Evolutionary conservation across 2,797 vertebrate species (phyloP).

Genomic region (Spatula versicolor): DNA sequence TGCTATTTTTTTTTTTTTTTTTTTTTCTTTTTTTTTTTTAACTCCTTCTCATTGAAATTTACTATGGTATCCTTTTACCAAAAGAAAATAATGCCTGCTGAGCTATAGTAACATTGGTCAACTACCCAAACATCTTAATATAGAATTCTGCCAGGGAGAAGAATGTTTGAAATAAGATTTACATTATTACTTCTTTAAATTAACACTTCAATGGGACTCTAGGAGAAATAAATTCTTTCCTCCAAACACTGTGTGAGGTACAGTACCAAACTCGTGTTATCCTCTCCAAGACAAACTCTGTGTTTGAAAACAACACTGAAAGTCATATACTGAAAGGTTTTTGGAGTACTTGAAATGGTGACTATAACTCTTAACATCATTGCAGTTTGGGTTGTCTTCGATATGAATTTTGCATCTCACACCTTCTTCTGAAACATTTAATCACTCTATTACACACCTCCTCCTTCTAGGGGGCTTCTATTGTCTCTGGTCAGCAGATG

Average conservation of each 20-base stretch:
- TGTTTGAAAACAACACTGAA: background rate
- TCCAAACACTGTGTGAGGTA: slow-evolving; percentile 54
- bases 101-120: slow-evolving; percentile 39
- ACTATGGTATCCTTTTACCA: slow-evolving; percentile 43
- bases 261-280: background rate
- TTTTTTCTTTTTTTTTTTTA: background rate
- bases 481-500: slow-evolving; percentile 48
- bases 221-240: slow-evolving; percentile 51
- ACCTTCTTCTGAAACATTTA: background rate
- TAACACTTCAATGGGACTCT: slow-evolving; percentile 59
- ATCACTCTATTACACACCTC: background rate
- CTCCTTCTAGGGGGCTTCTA: background rate
- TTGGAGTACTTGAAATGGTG: background rate
- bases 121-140: slow-evolving; percentile 57
- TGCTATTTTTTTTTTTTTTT: background rate
- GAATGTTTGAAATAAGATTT: slow-evolving; percentile 68
- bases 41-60: slow-evolving; percentile 57
- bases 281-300: background rate
- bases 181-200: slow-evolving; percentile 69
- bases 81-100: slow-evolving; percentile 71
- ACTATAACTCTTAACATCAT: background rate
- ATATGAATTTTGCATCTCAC: background rate
- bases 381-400: background rate
- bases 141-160: background rate
- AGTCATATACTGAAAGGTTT: background rate